Evolutionary conservation across 2,797 vertebrate genomes (phyloP).

Genomic region (Girardinus metallicus): DNA sequence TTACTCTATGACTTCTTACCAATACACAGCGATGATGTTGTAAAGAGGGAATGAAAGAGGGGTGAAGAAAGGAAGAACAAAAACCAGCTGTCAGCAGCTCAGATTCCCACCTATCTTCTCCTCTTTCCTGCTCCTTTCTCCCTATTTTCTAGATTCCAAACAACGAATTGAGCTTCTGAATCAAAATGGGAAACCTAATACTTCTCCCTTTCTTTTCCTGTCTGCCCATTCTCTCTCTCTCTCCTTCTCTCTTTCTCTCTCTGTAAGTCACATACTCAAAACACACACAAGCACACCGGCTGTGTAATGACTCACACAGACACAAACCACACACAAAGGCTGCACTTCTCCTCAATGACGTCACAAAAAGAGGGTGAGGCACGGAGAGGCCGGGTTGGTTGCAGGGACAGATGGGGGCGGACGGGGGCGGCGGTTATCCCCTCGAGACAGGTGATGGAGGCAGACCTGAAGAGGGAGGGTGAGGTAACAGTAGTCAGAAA

Average conservation of each 20-base stretch:
- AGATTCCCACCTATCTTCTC: constrained; percentile 65
- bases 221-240: constrained; percentile 34
- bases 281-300: constrained; percentile 40
- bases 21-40: constrained; percentile 9
- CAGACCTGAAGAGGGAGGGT: constrained; percentile 47
- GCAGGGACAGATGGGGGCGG: constrained; percentile 41
- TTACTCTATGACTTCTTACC: constrained; percentile 10
- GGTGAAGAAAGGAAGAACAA: constrained; percentile 51
- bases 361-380: constrained; percentile 59
- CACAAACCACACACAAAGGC: constrained; percentile 38
- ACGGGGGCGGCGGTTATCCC: constrained; percentile 44
- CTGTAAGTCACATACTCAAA: constrained; percentile 14
- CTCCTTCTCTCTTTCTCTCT: constrained; percentile 32
- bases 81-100: constrained; percentile 67
- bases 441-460: constrained; percentile 53
- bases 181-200: constrained; percentile 70
- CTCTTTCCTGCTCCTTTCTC: constrained; percentile 66
- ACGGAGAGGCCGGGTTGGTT: constrained; percentile 44
- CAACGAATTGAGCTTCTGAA: constrained; percentile 66
- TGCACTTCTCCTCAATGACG: constrained; percentile 59
- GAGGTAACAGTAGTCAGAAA: constrained; percentile 58
- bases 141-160: constrained; percentile 73
- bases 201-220: constrained; percentile 58
- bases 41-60: constrained; percentile 21
- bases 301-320: constrained; percentile 51